Conservation (phyloP, 2,888 invertebrate species). For the Leucophora obtusa region DNA sequence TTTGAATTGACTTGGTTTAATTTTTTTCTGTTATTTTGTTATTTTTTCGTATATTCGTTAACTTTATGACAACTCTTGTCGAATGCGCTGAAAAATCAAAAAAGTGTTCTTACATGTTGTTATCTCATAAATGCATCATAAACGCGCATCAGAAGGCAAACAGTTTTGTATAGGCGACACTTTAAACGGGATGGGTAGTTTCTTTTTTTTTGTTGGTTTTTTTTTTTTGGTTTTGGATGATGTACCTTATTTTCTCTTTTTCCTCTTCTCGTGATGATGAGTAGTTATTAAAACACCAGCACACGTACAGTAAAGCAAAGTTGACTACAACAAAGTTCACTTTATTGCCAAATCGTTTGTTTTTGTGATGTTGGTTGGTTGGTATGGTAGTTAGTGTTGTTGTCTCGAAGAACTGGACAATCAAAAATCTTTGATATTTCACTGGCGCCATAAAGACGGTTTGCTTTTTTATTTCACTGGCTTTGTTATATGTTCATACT, state of each 20-base stretch:
- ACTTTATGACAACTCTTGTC: conserved; percentile 64
- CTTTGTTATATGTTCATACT: conserved; percentile 61
- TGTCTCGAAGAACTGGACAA: conserved; percentile 64
- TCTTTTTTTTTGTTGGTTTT: too few species aligned
- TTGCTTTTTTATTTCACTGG: conserved; percentile 50
- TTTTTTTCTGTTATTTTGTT: conserved; percentile 30
- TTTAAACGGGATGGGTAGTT: conserved; percentile 43
- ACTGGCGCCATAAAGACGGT: conserved; percentile 77
- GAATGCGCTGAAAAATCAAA: conserved; percentile 60
- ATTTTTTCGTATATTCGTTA: conserved; percentile 47
- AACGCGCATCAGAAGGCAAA: conserved; percentile 60
- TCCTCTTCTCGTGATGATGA: conserved; percentile 45
- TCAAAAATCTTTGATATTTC: conserved; percentile 73
- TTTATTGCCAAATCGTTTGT: conserved; percentile 61
- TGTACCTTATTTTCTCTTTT: conserved; percentile 39
- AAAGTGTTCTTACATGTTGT: conserved; percentile 64
- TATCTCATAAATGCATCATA: conserved; percentile 66
- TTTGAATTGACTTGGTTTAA: conserved; percentile 57
- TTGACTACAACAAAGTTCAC: conserved; percentile 59
- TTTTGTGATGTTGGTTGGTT: conserved; percentile 36
- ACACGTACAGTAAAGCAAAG: conserved; percentile 54
- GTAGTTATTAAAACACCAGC: conserved; percentile 62
- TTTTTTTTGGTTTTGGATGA: too few species aligned
- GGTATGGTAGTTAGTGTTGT: conserved; percentile 49
- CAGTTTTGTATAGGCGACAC: conserved; percentile 67